Evolutionary conservation across 2,113 vertebrate species (phyloP).

Genomic region (Thryonomys swinderianus): DNA sequence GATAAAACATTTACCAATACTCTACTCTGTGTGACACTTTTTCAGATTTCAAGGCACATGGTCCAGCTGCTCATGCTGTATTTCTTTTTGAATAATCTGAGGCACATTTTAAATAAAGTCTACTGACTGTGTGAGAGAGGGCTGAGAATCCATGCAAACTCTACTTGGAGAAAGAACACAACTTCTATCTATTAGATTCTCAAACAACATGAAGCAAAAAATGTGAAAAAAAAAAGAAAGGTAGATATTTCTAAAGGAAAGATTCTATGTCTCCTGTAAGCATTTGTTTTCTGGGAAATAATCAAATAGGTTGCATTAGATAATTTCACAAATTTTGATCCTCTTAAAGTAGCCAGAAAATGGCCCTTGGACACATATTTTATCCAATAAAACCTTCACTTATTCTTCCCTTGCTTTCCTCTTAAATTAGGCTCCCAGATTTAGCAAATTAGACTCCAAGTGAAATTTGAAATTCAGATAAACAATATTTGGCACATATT

Average conservation of each 20-base stretch:
- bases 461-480: conserved; percentile 32
- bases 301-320: background rate
- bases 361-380: background rate
- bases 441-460: background rate
- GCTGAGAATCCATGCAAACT: background rate
- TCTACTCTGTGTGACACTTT: fast-evolving
- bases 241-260: background rate
- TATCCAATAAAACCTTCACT: background rate
- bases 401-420: background rate
- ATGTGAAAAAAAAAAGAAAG: background rate
- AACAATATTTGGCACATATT: conserved; percentile 15
- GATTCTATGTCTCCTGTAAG: background rate
- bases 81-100: background rate
- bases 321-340: background rate
- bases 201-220: background rate
- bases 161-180: background rate
- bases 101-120: background rate
- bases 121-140: background rate
- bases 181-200: background rate
- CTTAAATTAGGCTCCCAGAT: background rate
- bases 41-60: background rate
- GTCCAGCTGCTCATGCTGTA: background rate
- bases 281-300: background rate
- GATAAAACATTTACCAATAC: background rate
- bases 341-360: background rate